phyloP scores from a whole-genome alignment of 2,888 invertebrate species.

The Xylota sylvarum region DNA sequence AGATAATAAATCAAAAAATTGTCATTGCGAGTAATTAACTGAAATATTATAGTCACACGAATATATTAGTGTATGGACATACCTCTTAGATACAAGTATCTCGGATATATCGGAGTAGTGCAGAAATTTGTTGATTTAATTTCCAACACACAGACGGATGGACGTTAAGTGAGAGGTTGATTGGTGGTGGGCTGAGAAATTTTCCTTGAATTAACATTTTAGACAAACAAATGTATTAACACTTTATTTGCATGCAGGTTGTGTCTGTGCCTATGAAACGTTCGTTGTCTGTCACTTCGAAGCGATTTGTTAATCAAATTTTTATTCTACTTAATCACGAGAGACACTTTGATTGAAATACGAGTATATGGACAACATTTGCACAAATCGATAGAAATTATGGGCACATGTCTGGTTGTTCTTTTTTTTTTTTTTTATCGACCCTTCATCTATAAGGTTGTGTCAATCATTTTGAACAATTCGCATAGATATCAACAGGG shows the following conservation, averaged over 20 bases:
- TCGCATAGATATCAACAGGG: too few relatives aligned
- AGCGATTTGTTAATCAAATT: constrained; percentile 37
- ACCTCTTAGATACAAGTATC: constrained; percentile 2
- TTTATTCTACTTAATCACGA: constrained; percentile 16
- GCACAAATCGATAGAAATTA: background rate
- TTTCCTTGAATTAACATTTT: constrained; percentile 10
- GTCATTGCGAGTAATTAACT: constrained; percentile 75
- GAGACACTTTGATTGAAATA: constrained; percentile 16
- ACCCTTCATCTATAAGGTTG: background rate
- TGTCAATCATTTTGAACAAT: background rate
- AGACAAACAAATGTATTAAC: background rate
- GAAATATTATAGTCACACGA: constrained; percentile 71
- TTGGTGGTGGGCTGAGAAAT: constrained; percentile 30
- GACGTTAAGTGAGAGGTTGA: constrained; percentile 19
- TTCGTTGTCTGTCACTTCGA: constrained; percentile 15
- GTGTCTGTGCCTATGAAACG: constrained; percentile 20
- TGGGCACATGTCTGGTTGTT: background rate
- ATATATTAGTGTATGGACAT: constrained; percentile 2
- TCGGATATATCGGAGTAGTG: constrained; percentile 2
- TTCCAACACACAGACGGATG: constrained; percentile 3
- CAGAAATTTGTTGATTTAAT: constrained; percentile 20
- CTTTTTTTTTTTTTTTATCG: background rate
- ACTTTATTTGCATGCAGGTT: constrained; percentile 38
- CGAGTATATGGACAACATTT: background rate
- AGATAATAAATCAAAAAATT: constrained; percentile 76